Evolutionary conservation across 1,140 invertebrate species (phyloP).

Genomic region (Oedothorax gibbosus): DNA sequence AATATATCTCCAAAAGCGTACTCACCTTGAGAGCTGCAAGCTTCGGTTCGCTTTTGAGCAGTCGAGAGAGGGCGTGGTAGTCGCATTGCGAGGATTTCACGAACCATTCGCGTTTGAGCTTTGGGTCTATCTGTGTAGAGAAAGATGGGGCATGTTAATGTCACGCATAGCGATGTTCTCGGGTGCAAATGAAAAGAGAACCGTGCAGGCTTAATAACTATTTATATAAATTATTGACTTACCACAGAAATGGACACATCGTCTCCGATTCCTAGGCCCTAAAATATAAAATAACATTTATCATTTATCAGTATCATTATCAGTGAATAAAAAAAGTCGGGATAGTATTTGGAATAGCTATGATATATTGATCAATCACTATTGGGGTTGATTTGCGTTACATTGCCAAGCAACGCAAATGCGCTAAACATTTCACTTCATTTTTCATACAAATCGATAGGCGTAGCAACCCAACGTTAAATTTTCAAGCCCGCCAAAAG

Average conservation of each 20-base stretch:
- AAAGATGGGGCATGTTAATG: neutral
- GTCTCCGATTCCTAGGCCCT: constrained; percentile 11
- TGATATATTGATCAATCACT: no score
- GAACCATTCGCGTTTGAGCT: constrained; percentile 82
- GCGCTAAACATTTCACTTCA: no score
- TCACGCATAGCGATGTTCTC: neutral
- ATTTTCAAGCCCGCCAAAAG: no score
- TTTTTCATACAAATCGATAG: no score
- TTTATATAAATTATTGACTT: constrained; percentile 3
- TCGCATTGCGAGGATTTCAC: constrained; percentile 83
- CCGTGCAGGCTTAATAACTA: neutral
- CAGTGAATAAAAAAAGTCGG: neutral
- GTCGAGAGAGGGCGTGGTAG: constrained; percentile 83
- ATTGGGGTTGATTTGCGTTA: no score
- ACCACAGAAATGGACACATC: constrained; percentile 49
- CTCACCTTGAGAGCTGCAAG: constrained; percentile 85
- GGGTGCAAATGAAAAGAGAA: neutral
- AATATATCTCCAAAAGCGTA: neutral
- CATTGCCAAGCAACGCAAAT: no score
- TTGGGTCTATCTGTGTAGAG: constrained; percentile 72
- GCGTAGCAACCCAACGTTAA: no score
- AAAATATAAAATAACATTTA: neutral
- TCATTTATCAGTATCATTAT: neutral
- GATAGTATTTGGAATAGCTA: neutral
- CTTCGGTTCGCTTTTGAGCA: constrained; percentile 83